Base-by-base conservation (phyloP, 92 coral and sea anemone species). In the Paramuricea clavata region DNA sequence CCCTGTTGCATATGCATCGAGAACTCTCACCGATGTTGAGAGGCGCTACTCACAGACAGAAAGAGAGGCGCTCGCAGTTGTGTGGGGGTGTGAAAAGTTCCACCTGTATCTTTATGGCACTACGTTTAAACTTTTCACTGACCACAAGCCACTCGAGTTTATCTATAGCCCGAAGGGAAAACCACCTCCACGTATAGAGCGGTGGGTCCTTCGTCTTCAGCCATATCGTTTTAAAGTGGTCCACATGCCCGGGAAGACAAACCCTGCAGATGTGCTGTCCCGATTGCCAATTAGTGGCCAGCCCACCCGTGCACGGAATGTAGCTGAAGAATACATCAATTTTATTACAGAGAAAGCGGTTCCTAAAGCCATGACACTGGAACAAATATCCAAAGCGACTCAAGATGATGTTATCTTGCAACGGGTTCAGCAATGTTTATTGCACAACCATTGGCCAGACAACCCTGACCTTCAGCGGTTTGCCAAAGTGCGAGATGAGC, bases 41-140 rank as follows among this genome's bases (percentile, higher is more conserved):
- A 43, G 78, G 12, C 78, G 78, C 3, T 73, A 73, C 22, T 73
- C 78, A 10, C 78, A 73, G 28, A 73, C 78, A 26, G 78, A 73
- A 54, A 73, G 30, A 19, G 90, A 87, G 42, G 85, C 90, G 1
- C 23, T 87, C 10, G 69, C 74, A 32, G 35, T 87, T 68, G 86
- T 87, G 1, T 87, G 44, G 44, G 44, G 44, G 44, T 39, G 44
- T 39, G 44, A 39, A 39, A 39, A 39, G 44, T 39, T 39, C 12
- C 77, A 71, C 19, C 17, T 70, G n/a, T 87, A 79, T 27, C 39
- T 86, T 12, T 86, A 70, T 12, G 86, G 86, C 10, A 50, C 81
- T 2, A 60, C 64, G 26, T 79, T 87, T 50, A 49, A 67, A 31
- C 22, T 78, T 42, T 39, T 19, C 16, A 77, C 42, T 27, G 81